A percentile compares a stretch with the other conserved stretches of the same genome.
These are phyloP conservation scores for Stercorarius parasiticus DNA, from an alignment of 2,113 vertebrate species.

Conservation along the genomic window DNA sequence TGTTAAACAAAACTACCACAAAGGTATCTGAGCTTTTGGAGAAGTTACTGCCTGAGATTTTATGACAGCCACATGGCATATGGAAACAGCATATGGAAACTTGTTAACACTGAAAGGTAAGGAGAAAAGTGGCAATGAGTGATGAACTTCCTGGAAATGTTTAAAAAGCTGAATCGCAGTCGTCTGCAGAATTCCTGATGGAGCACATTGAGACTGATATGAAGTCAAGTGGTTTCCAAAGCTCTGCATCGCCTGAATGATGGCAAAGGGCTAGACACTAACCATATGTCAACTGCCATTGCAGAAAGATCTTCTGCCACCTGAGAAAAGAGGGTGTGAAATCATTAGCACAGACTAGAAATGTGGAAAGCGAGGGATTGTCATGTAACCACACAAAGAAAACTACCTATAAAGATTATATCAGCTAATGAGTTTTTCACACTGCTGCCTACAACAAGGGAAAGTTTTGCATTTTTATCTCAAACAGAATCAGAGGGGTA, in stretches of 20 bases:
- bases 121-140: slow-evolving; percentile 44
- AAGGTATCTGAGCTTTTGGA: neutral
- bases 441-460: neutral
- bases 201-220: slow-evolving; percentile 1
- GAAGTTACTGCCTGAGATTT: neutral
- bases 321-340: neutral
- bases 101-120: slow-evolving; percentile 44
- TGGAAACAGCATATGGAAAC: slow-evolving; percentile 48
- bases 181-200: slow-evolving; percentile 44
- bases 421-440: slow-evolving; percentile 48
- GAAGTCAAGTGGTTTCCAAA: slow-evolving; percentile 38
- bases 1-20: neutral
- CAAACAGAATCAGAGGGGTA: slow-evolving; percentile 14
- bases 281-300: neutral
- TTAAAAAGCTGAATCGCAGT: slow-evolving; percentile 41
- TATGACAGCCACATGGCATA: slow-evolving; percentile 27
- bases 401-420: neutral
- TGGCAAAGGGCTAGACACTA: neutral
- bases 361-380: neutral
- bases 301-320: neutral
- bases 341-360: slow-evolving; percentile 6
- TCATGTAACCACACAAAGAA: neutral
- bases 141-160: slow-evolving; percentile 49
- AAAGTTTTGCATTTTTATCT: slow-evolving; percentile 34
- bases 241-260: slow-evolving; percentile 26